Evolutionary conservation across 2,113 vertebrate species (phyloP).

Genomic region (Pycnonotus jocosus): DNA sequence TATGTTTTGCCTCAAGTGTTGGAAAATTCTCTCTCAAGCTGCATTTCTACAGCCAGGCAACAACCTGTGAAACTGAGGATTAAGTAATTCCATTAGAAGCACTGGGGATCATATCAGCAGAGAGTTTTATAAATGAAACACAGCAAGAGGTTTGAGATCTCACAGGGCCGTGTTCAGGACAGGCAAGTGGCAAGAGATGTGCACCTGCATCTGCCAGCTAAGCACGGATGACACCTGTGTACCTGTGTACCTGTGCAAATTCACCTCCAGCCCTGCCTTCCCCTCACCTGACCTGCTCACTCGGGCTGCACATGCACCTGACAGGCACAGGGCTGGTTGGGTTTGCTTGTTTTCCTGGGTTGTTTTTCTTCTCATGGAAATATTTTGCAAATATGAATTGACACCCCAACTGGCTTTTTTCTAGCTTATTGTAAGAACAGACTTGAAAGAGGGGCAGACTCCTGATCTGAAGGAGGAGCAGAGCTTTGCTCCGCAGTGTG

Average conservation of each 20-base stretch:
- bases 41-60: background rate
- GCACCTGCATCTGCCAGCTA: background rate
- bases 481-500: background rate
- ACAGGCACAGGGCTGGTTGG: background rate
- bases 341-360: background rate
- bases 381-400: background rate
- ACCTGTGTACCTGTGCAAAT: background rate
- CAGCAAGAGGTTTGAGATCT: background rate
- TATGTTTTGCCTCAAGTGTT: background rate
- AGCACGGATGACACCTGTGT: rapidly evolving
- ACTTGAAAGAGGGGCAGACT: background rate
- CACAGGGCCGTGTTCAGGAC: background rate
- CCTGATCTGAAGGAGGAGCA: background rate
- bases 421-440: background rate
- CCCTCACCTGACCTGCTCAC: background rate
- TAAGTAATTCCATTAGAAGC: background rate
- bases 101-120: background rate
- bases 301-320: background rate
- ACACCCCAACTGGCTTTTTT: background rate
- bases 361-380: background rate
- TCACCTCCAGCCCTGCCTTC: background rate
- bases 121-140: background rate
- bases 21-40: background rate
- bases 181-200: background rate
- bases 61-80: background rate